Conservation (phyloP, 2,113 vertebrate species). For the Nothoprocta pentlandii region DNA sequence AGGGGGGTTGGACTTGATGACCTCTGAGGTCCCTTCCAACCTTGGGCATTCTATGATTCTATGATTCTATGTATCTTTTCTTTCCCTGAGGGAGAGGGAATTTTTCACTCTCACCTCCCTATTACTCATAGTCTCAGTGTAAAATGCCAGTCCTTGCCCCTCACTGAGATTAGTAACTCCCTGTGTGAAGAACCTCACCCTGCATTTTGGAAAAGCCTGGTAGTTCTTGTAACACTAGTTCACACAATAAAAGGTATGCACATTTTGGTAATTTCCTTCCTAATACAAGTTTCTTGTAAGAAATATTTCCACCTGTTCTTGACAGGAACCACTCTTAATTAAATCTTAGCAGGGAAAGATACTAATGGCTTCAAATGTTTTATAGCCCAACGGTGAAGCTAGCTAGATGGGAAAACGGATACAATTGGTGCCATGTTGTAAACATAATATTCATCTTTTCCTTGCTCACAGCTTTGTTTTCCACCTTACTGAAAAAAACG, state of each 20-base stretch:
- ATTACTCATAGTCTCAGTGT: neutral
- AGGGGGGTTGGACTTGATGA: too few relatives aligned
- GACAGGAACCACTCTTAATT: neutral
- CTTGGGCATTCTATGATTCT: too few relatives aligned
- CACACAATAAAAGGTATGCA: neutral
- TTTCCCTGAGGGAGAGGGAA: neutral
- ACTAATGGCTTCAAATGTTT: neutral
- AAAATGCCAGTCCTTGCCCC: neutral
- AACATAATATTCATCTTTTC: neutral
- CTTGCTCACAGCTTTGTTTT: neutral
- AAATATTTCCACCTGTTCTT: neutral
- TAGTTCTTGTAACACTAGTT: neutral
- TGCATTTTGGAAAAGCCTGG: neutral
- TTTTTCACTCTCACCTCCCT: neutral
- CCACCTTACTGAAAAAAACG: neutral
- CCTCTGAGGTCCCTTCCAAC: too few relatives aligned
- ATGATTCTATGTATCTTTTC: neutral
- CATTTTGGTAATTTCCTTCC: neutral
- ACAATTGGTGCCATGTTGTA: neutral
- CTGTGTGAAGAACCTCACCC: neutral
- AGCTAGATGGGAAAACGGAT: neutral
- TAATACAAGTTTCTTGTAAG: neutral
- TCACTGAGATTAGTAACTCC: neutral
- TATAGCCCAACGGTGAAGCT: neutral
- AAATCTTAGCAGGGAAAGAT: neutral